Evolutionary conservation across 2,888 invertebrate genomes (phyloP).

Genomic region (Malthinus seriepunctatus): DNA sequence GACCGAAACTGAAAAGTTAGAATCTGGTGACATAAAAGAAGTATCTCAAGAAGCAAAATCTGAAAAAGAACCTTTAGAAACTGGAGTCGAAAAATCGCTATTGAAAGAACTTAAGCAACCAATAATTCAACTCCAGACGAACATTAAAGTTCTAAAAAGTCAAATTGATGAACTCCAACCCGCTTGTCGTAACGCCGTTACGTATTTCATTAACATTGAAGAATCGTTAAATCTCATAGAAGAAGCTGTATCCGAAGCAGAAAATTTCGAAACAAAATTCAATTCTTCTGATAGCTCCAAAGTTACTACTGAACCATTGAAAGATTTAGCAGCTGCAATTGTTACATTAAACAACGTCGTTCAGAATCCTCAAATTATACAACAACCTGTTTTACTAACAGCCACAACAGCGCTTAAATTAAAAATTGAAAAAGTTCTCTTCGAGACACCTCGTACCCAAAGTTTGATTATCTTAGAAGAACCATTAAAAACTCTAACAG

Average conservation of each 20-base stretch:
- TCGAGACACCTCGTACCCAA: not conserved
- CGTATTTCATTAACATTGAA: slow-evolving; percentile 4
- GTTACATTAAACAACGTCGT: slow-evolving; percentile 1
- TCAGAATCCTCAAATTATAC: slow-evolving; percentile 2
- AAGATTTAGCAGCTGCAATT: slow-evolving; percentile 1
- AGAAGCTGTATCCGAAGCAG: slow-evolving; percentile 1
- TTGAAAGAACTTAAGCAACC: slow-evolving; percentile 7
- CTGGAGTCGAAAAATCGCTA: not conserved
- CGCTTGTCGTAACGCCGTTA: slow-evolving; percentile 1
- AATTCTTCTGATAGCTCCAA: not conserved
- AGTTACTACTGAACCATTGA: not conserved
- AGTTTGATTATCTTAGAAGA: not conserved
- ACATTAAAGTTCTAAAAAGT: not conserved
- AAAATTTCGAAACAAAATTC: not conserved
- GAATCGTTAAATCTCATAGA: slow-evolving; percentile 6
- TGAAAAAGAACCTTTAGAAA: not conserved
- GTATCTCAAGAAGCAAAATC: not conserved
- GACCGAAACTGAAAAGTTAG: not conserved
- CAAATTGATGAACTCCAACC: not conserved
- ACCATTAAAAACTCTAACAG: slow-evolving; percentile 1
- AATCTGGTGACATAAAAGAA: not conserved
- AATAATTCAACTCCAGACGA: slow-evolving; percentile 1
- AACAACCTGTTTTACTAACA: not conserved
- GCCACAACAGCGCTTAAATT: not conserved
- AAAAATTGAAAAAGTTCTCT: not conserved